Evolutionary conservation across 2,113 vertebrate genomes (phyloP), one percentile per base, ranked within the genome.

Genomic region (Hylia prasina): DNA sequence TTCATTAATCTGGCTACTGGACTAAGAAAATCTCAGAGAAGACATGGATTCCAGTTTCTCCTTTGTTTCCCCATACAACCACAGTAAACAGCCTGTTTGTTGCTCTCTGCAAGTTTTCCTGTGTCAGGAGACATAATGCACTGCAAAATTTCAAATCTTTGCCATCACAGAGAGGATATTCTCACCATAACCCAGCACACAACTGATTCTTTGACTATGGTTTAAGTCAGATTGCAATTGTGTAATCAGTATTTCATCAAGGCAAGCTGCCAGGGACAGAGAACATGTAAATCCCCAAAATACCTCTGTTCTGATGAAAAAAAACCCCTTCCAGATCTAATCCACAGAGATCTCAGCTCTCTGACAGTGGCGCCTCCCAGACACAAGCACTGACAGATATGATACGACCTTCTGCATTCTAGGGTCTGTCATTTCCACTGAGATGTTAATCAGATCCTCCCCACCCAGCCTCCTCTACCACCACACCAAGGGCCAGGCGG

Each of bases 221-320:
- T 47, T 96, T 93, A 81, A 83, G 33, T 88, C 66, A 48, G 80
- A 95, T 82, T 95, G 72, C 65, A 81, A 15, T 78, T 90, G 53
- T 71, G 53, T 90, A 95, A 96, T 86, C 80, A 1, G 54, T 78
- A 71, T 92, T 93, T 90, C 90, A 96, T 86, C 81, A 90, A 71
- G 64, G 85, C 78, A 93, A 93, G 71, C 80, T 90, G 85, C 79
- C 88, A 94, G 72, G 23, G 57, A 87, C n/a, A 86, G 60, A 73
- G 31, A 86, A 79, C 22, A 92, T 75, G 64, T 56, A 95, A 96
- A 93, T 88, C 86, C 89, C 51, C 7, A 13, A 80, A 95, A 93
- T 90, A 87, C 51, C 63, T 75, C 90, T 81, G 60, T 42, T 77
- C 64, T 90, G 57, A 87, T 73, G 64, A 54, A 94, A 95, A 54